Percentiles rank a stretch among this genome's conserved stretches.
Evolutionary conservation across 2,797 vertebrate species (phyloP).

Genomic region (Pipistrellus pipistrellus): DNA sequence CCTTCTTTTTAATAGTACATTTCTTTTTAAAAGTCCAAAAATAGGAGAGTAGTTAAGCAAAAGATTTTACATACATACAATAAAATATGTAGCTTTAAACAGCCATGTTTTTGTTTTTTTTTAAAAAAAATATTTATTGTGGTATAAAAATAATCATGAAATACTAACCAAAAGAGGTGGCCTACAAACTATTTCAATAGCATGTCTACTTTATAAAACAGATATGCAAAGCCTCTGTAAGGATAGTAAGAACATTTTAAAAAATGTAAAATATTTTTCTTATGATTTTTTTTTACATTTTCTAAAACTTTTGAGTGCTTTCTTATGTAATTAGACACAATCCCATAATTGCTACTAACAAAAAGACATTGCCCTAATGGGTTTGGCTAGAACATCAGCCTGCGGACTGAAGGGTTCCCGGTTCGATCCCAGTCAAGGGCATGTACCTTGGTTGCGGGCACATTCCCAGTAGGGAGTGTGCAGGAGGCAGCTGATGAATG

Average conservation of each 20-base stretch:
- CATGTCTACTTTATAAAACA: not conserved
- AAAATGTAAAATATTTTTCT: constrained; percentile 60
- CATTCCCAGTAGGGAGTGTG: no score
- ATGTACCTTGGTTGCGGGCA: no score
- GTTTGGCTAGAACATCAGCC: no score
- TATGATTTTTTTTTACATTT: constrained; percentile 44
- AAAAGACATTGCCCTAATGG: no score
- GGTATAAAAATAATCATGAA: constrained; percentile 9
- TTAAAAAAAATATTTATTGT: constrained; percentile 16
- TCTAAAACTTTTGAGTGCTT: not conserved
- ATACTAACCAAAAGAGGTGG: not conserved
- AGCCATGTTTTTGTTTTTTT: not conserved
- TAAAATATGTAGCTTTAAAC: not conserved
- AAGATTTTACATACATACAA: not conserved
- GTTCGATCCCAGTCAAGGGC: no score
- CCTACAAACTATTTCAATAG: not conserved
- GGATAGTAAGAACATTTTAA: not conserved
- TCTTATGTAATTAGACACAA: not conserved
- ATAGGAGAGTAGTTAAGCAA: not conserved
- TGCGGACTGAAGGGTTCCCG: no score
- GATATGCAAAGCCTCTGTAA: not conserved
- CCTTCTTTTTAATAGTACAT: not conserved
- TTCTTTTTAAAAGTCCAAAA: not conserved
- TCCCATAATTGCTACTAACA: not conserved
- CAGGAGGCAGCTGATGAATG: no score